Conservation (phyloP, 2,888 invertebrate genomes). For the Chalcis sispes region DNA sequence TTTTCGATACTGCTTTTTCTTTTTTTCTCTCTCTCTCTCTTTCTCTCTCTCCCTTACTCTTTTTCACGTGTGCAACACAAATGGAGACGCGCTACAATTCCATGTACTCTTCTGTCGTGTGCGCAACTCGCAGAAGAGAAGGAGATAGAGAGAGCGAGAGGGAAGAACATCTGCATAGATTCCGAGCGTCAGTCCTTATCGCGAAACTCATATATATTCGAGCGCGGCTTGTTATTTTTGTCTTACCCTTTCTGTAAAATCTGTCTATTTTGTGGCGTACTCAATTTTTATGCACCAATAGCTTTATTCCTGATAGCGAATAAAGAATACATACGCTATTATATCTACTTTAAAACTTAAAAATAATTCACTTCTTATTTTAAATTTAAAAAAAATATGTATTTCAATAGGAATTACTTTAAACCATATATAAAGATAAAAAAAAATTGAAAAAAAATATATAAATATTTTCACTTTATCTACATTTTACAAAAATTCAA, state of each 20-base stretch:
- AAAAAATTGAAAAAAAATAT: no score
- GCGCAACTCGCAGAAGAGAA: neutral
- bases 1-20: no score
- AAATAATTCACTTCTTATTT: no score
- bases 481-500: no score
- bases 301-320: neutral
- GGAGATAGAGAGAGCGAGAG: neutral
- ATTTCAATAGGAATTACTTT: no score
- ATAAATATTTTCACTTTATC: no score
- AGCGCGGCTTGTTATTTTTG: slow-evolving; percentile 42
- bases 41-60: neutral
- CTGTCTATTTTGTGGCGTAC: slow-evolving; percentile 4
- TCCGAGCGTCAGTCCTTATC: slow-evolving; percentile 32
- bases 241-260: slow-evolving; percentile 8
- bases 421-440: no score
- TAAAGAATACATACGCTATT: no score
- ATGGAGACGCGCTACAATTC: neutral
- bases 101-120: no score
- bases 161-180: slow-evolving; percentile 25
- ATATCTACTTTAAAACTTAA: no score
- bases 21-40: no score
- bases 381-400: no score
- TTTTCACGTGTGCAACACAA: neutral
- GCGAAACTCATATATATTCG: slow-evolving; percentile 64
- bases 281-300: slow-evolving; percentile 22